A percentile compares a stretch with the other conserved stretches of the same genome.
These are phyloP conservation scores for Erebia palarica DNA, from an alignment of 2,888 invertebrate species.

Conservation along the genomic window DNA sequence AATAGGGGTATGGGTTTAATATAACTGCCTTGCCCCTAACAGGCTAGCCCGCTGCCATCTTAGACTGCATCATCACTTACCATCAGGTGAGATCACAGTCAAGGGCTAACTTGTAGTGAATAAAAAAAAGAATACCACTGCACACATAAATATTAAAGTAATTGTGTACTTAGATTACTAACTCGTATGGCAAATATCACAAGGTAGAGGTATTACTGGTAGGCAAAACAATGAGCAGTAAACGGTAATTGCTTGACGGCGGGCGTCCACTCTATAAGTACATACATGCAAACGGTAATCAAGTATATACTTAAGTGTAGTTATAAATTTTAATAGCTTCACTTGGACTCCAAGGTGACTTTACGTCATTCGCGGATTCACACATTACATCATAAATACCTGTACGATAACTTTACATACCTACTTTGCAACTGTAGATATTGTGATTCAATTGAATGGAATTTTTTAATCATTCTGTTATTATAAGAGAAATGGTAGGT, in stretches of 20 bases:
- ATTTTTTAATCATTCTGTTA: constrained; percentile 18
- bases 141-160: not conserved
- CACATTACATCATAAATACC: constrained; percentile 18
- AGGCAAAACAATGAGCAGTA: not conserved
- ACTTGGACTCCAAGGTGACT: not conserved
- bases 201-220: not conserved
- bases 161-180: not conserved
- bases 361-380: constrained; percentile 18
- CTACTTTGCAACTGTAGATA: not conserved
- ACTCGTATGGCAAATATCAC: not conserved
- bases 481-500: not conserved
- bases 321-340: constrained; percentile 12
- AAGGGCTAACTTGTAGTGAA: no score
- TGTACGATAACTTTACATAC: not conserved
- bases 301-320: not conserved
- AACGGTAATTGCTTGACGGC: constrained; percentile 9
- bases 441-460: constrained; percentile 17
- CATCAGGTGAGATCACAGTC: no score
- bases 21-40: no score
- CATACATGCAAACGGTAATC: constrained; percentile 7
- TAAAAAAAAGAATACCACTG: no score
- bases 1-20: no score
- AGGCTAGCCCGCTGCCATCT: no score
- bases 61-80: no score
- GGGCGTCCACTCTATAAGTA: no score